Percentiles rank a stretch among this genome's conserved stretches.
These are phyloP conservation scores for Lepidochrysops patricia DNA, from an alignment of 2,888 invertebrate species.

Conservation along the genomic window DNA sequence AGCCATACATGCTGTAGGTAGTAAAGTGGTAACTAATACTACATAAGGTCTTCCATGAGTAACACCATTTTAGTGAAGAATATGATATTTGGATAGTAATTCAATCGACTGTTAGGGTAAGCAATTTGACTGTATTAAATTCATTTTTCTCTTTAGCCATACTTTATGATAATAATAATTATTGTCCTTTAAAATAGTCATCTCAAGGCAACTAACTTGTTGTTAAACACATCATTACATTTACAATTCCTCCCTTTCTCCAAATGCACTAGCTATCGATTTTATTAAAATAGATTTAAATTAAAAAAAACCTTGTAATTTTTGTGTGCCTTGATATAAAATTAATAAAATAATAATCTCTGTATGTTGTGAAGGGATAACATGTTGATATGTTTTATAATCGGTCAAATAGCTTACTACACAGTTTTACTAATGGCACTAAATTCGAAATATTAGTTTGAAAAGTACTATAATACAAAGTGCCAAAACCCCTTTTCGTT, in stretches of 20 bases:
- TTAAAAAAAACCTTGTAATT: too few relatives aligned
- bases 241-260: too few relatives aligned
- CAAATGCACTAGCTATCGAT: too few relatives aligned
- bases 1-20: neutral
- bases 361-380: too few relatives aligned
- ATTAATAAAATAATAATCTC: too few relatives aligned
- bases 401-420: neutral
- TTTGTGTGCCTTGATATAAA: too few relatives aligned
- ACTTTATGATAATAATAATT: too few relatives aligned
- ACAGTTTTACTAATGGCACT: neutral
- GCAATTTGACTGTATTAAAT: neutral
- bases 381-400: too few relatives aligned
- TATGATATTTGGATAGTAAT: neutral
- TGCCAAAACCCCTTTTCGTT: neutral
- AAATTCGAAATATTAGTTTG: neutral
- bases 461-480: neutral
- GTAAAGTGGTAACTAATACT: conserved; percentile 31
- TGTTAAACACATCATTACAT: too few relatives aligned
- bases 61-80: conserved; percentile 33
- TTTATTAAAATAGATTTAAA: too few relatives aligned
- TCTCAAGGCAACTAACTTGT: too few relatives aligned
- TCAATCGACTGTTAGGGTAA: neutral
- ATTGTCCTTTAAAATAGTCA: too few relatives aligned
- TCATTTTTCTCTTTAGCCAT: neutral
- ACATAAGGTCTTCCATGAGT: conserved; percentile 46